These are phyloP conservation scores for Heptranchias perlo DNA, from an alignment of 2,113 vertebrate species.

Conservation along the genomic window DNA sequence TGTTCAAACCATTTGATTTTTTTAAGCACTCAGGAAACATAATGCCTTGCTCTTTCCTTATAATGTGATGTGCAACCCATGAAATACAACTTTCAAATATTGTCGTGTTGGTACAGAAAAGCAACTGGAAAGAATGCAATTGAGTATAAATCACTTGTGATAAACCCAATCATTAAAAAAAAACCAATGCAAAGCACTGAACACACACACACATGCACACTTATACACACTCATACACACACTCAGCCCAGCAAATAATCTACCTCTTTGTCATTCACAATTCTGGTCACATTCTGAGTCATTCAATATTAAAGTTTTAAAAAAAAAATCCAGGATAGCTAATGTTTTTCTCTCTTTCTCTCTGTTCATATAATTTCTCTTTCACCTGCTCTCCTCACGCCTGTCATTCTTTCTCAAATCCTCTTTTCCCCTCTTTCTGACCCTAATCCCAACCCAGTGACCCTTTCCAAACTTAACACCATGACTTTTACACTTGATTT, in stretches of 20 bases:
- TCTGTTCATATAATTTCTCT: background rate
- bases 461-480: slow-evolving; percentile 66
- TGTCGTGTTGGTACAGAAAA: background rate
- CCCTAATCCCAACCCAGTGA: slow-evolving; percentile 66
- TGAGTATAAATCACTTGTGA: background rate
- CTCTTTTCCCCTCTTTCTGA: slow-evolving; percentile 58
- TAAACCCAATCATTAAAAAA: background rate
- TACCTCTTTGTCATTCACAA: background rate
- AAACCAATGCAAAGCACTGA: background rate
- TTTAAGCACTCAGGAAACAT: background rate
- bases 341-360: background rate
- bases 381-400: background rate
- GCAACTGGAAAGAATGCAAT: background rate
- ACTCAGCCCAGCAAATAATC: background rate
- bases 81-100: background rate
- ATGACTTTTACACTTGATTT: slow-evolving; percentile 75
- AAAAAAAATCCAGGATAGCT: background rate
- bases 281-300: background rate
- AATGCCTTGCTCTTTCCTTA: background rate
- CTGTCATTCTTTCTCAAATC: slow-evolving; percentile 18
- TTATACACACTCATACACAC: background rate
- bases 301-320: background rate
- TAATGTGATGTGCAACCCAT: background rate
- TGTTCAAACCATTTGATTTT: background rate
- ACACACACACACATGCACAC: background rate